Evolutionary conservation across 35 echinoderm and acorn worm genomes (phyloP), one percentile per base, ranked within the genome.

Genomic region (Chiridota heheva): DNA sequence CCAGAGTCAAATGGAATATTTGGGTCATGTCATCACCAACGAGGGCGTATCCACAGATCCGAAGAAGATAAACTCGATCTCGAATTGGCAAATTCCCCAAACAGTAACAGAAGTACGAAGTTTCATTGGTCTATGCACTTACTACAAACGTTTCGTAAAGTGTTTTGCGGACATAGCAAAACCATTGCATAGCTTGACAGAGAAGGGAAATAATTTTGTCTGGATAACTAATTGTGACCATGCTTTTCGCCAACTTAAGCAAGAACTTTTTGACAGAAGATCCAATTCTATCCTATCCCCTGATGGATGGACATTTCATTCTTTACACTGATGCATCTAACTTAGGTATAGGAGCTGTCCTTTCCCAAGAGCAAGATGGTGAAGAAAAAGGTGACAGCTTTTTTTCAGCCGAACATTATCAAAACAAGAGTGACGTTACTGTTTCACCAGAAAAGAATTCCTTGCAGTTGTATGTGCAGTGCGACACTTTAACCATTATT

Each of bases 11-110:
- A 76, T 81, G 31, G n/a, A 10, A 7, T 90, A 72, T 67, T 31
- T 90, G 1, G 80, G 81, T n/a, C 60, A 90, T 30, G 60, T 92
- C 3, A 84, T 92, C 12, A 69, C 72, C 16, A 46, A 34, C 7
- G 44, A 92, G 22, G 89, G 84, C 20, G 55, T 93, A 27, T 30
- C 60, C 6, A 81, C 83, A 8, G 89, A 92, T 46, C 60, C 75
- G 2, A 24, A 58, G 20, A 92, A 92, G 55, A 75, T 66, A 7
- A 28, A 61, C 39, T 65, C 67, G 20, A 53, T 82, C 0, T 43
- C 40, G 3, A 64, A 88, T 2, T 88, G 85, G 85, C 77, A 75
- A 16, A 24, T 0, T 44, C 85, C 87, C 2, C 38, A 17, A 20
- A 88, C 39, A 7, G 18, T 36, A 29, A 42, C 7, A 0, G 86